These are phyloP conservation scores for Burhinus bistriatus DNA, from an alignment of 2,113 vertebrate genomes.

Conservation along the genomic window DNA sequence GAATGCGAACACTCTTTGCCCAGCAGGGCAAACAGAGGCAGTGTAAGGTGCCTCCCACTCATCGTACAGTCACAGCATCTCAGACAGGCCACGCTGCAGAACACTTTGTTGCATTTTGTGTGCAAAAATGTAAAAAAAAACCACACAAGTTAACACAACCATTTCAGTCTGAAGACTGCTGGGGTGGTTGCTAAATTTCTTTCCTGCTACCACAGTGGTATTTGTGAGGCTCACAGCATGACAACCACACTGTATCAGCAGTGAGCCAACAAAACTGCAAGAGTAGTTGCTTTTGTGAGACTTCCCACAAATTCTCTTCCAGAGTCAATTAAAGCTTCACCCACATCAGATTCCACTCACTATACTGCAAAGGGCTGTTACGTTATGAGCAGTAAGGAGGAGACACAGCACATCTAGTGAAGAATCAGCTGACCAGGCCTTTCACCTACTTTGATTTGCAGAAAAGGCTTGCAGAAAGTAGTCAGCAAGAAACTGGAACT, in stretches of 20 bases:
- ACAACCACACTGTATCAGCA: neutral
- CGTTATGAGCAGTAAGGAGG: neutral
- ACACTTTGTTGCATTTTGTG: neutral
- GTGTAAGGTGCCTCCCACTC: conserved; percentile 4
- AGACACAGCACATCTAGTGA: neutral
- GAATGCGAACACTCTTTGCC: neutral
- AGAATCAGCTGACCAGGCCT: neutral
- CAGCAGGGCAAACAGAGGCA: neutral
- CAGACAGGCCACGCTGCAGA: neutral
- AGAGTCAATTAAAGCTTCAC: neutral
- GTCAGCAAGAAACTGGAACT: neutral
- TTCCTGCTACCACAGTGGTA: neutral
- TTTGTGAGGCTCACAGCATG: neutral
- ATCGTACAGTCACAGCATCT: neutral
- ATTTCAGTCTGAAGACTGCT: neutral
- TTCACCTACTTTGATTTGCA: neutral
- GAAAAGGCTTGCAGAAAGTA: neutral
- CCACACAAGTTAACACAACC: neutral
- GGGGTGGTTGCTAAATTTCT: neutral
- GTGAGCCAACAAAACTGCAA: neutral
- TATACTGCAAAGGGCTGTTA: neutral
- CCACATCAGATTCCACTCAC: neutral
- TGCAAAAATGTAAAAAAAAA: neutral
- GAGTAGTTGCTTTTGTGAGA: neutral
- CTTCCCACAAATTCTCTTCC: neutral